Conservation (phyloP, 2,113 vertebrate genomes). For the Microcebus lehilahytsara region DNA sequence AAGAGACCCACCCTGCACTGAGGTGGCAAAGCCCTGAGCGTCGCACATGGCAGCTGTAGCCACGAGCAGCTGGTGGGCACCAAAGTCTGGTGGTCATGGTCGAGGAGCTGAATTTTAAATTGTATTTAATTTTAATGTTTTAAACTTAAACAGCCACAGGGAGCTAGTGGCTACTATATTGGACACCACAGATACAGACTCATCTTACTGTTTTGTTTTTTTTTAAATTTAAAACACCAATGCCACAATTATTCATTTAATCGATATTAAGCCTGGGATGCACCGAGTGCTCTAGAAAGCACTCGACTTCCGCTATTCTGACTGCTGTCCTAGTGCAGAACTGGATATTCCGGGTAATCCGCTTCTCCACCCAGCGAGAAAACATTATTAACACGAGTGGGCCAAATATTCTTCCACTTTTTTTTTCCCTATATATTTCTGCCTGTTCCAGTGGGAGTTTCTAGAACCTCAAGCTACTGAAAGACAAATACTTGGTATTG, state of each 20-base stretch:
- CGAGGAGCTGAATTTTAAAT: not conserved
- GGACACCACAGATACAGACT: not conserved
- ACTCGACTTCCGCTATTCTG: not conserved
- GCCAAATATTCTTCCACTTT: not conserved
- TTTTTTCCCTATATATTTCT: not conserved
- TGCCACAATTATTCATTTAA: not conserved
- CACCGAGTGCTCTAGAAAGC: not conserved
- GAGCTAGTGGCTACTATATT: not conserved
- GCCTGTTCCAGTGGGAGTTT: not conserved
- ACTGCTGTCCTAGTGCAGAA: not conserved
- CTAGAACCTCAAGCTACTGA: not conserved
- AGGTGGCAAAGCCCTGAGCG: not conserved
- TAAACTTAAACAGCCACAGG: not conserved
- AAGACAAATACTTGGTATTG: not conserved
- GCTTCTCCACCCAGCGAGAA: not conserved
- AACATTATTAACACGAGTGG: not conserved
- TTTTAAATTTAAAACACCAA: not conserved
- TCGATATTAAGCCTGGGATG: not conserved
- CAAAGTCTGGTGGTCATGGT: rapidly evolving
- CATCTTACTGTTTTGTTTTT: too few relatives aligned
- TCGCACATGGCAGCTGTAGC: rapidly evolving
- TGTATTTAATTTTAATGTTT: not conserved
- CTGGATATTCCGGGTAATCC: not conserved
- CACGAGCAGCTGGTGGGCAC: rapidly evolving
- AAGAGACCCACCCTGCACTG: too few relatives aligned